phyloP scores from a whole-genome alignment of 2,888 invertebrate species.

The Drosophila tanythrix region DNA sequence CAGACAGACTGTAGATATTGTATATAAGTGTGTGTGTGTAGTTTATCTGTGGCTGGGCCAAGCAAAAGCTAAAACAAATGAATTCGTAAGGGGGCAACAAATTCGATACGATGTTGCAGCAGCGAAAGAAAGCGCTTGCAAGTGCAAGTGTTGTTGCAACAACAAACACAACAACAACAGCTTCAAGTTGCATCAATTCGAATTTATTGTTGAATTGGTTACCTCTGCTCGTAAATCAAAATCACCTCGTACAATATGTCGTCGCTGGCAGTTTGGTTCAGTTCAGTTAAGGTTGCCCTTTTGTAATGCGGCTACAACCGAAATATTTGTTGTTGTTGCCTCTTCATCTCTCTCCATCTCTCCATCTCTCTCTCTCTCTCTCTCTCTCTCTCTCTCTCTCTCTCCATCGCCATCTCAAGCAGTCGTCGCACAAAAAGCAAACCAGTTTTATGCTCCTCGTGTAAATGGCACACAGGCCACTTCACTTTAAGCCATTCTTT shows the following conservation, averaged over 20 bases:
- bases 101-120: slow-evolving; percentile 24
- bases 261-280: slow-evolving; percentile 52
- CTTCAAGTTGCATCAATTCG: slow-evolving; percentile 25
- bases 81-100: slow-evolving; percentile 23
- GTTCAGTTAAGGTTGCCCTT: slow-evolving; percentile 53
- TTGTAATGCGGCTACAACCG: slow-evolving; percentile 69
- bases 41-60: slow-evolving; percentile 29
- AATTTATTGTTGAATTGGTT: slow-evolving; percentile 17
- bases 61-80: slow-evolving; percentile 36
- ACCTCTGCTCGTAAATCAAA: slow-evolving; percentile 56
- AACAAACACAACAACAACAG: slow-evolving; percentile 7
- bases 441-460: slow-evolving; percentile 54
- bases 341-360: slow-evolving; percentile 33
- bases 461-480: slow-evolving; percentile 67
- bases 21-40: slow-evolving; percentile 1
- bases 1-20: slow-evolving; percentile 11
- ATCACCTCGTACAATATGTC: slow-evolving; percentile 61
- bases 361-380: slow-evolving; percentile 18
- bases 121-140: slow-evolving; percentile 59
- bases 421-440: slow-evolving; percentile 27
- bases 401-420: slow-evolving; percentile 14
- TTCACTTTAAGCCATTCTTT: slow-evolving; percentile 67
- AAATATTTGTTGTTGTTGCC: slow-evolving; percentile 46
- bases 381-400: slow-evolving; percentile 9
- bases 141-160: slow-evolving; percentile 57